Percentiles rank a stretch among this genome's conserved stretches.
Conservation (phyloP, 2,113 vertebrate genomes). For the Sapayoa aenigma region DNA sequence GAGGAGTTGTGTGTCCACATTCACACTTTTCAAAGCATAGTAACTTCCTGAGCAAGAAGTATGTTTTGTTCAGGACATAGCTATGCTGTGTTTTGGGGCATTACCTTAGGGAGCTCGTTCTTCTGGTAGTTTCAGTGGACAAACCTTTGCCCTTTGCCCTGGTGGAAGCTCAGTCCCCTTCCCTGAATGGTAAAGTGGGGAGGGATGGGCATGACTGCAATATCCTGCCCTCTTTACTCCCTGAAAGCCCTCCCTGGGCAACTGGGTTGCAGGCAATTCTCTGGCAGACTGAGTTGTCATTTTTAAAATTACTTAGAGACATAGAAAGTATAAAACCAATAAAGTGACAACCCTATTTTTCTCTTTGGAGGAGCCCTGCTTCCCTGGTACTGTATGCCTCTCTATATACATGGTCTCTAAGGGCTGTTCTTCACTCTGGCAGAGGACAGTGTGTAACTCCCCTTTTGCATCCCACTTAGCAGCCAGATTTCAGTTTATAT, state of each 20-base stretch:
- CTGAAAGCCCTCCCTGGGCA: background rate
- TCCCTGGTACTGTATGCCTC: background rate
- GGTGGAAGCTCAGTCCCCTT: fast-evolving
- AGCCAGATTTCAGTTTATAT: background rate
- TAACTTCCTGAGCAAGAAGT: background rate
- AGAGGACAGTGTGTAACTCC: background rate
- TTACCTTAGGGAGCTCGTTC: background rate
- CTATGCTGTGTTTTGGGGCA: background rate
- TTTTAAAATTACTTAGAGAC: background rate
- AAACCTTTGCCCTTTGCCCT: background rate
- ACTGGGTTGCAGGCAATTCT: background rate
- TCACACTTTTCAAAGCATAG: background rate
- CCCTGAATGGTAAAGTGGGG: too few species aligned
- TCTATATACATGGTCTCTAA: fast-evolving
- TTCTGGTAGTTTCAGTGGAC: background rate
- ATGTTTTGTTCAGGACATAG: background rate
- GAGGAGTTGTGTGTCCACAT: background rate
- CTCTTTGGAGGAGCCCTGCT: background rate
- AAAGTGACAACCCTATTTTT: background rate
- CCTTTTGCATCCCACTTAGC: background rate
- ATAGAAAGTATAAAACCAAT: background rate
- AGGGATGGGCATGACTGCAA: background rate
- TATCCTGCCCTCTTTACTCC: background rate
- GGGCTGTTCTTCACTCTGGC: background rate
- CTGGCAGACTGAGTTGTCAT: background rate